phyloP scores from a whole-genome alignment of 2,113 vertebrate species.

The Rhodinocichla rosea region DNA sequence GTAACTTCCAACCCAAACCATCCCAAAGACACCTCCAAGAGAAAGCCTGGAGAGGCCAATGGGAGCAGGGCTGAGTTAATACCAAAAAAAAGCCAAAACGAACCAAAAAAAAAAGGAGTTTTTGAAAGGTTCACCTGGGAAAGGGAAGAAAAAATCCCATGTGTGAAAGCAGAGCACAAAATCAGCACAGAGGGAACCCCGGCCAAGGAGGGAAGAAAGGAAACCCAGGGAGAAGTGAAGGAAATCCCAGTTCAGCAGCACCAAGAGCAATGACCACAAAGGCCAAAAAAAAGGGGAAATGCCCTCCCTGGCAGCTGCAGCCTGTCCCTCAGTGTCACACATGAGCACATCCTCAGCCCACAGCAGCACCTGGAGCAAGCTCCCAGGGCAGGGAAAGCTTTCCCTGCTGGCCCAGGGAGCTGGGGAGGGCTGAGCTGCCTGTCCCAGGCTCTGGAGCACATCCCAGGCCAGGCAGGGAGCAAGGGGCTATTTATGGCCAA shows the following conservation, averaged over 20 bases:
- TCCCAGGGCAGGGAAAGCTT: rapidly evolving
- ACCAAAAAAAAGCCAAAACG: rapidly evolving
- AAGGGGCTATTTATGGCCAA: neutral
- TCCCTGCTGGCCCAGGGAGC: rapidly evolving
- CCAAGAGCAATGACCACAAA: neutral
- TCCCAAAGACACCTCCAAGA: neutral
- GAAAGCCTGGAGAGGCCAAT: neutral
- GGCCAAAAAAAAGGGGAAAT: neutral
- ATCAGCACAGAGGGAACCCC: neutral
- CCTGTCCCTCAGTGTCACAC: neutral
- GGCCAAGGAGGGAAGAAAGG: neutral
- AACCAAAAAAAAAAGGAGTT: neutral
- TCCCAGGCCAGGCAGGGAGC: neutral
- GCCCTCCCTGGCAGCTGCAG: neutral
- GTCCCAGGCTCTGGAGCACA: neutral
- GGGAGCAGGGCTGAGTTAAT: neutral
- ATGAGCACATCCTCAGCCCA: rapidly evolving
- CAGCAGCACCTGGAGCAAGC: neutral
- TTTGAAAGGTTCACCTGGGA: neutral
- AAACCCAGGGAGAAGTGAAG: neutral
- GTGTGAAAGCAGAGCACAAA: neutral
- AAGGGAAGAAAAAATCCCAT: neutral
- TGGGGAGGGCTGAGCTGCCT: neutral
- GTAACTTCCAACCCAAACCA: neutral
- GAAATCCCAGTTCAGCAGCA: neutral